Base-by-base conservation (phyloP, 2,797 vertebrate species). In the Coendou prehensilis region DNA sequence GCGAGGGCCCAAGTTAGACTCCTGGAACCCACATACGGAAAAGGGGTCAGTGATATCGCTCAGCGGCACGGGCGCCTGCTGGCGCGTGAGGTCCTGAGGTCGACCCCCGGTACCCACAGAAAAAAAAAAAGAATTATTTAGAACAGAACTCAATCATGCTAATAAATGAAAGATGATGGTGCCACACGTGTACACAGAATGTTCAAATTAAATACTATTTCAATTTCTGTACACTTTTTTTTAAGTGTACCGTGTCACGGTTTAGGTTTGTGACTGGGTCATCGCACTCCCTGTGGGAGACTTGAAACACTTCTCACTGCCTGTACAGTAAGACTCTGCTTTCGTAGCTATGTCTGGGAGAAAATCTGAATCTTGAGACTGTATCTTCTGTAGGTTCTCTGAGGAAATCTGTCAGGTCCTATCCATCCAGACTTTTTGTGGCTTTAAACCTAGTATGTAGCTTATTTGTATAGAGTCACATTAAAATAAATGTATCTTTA, bases 171-270 rank as follows among this genome's bases (percentile, higher is more conserved):
- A 89, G 15, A 4, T 59, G 7, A 82, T 5, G 52, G 26, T 63
- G 10, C 37, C 61, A 81, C 0, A 30, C 5, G 57, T 54, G 78
- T n/a, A 89, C 9, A 33, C 5, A 26, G 22, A 86, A 67, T 54
- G 3, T 9, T 83, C 59, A 93, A 93, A 41, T 87, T 50, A 30
- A 47, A 75, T 47, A 52, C 54, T 54, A 85, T n/a, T 93, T 93
- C 7, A 84, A 52, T 64, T 52, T 80, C 57, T 85, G 5, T 4
- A 47, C 1, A 33, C 41, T 64, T 64, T 81, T 28, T 28, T 50
- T 14, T 50, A 52, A 52, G 9, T 26, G 28, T 28, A 9, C 10
- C n/a, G 52, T 83, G 59, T 52, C 10, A 23, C 13, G 13, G 23
- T 47, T 87, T 3, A 67, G 9, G 26, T 78, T 10, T 50, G n/a